Conservation (phyloP, 2,113 vertebrate species). For the Nibea coibor region DNA sequence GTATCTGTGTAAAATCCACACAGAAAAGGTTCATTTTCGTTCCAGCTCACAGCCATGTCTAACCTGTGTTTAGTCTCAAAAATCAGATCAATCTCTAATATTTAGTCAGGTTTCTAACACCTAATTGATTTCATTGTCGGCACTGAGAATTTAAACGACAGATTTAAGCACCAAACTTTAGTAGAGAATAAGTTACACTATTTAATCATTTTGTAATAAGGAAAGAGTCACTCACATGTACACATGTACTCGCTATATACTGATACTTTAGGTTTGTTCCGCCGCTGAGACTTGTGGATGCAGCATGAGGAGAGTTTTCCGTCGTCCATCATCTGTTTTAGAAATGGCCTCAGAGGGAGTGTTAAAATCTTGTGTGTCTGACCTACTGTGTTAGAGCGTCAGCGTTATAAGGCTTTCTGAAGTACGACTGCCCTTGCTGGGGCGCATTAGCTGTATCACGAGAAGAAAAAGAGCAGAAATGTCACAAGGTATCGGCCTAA, state of each 20-base stretch:
- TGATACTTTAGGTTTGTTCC: not conserved
- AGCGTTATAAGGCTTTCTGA: conserved; percentile 26
- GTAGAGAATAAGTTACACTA: too few species aligned
- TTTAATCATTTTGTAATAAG: too few species aligned
- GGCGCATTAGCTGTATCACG: conserved; percentile 43
- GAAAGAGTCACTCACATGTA: not conserved
- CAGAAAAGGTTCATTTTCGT: too few species aligned
- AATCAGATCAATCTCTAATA: too few species aligned
- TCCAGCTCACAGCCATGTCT: too few species aligned
- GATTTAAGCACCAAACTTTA: too few species aligned
- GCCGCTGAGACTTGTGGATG: not conserved
- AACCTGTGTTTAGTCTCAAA: too few species aligned
- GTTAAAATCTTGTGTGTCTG: conserved; percentile 23
- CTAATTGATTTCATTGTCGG: too few species aligned
- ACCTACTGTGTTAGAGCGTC: conserved; percentile 16
- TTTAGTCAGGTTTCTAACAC: too few species aligned
- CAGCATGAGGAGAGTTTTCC: not conserved
- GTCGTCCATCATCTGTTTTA: not conserved
- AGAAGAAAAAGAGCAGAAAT: conserved; percentile 58
- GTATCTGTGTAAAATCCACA: too few species aligned
- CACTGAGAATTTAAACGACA: too few species aligned
- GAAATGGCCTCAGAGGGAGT: conserved; percentile 3
- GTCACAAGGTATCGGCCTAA: conserved; percentile 62
- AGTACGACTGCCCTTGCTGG: conserved; percentile 42
- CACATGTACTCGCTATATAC: not conserved